Conservation (phyloP, 2,797 vertebrate genomes). For the Menidia menidia region DNA sequence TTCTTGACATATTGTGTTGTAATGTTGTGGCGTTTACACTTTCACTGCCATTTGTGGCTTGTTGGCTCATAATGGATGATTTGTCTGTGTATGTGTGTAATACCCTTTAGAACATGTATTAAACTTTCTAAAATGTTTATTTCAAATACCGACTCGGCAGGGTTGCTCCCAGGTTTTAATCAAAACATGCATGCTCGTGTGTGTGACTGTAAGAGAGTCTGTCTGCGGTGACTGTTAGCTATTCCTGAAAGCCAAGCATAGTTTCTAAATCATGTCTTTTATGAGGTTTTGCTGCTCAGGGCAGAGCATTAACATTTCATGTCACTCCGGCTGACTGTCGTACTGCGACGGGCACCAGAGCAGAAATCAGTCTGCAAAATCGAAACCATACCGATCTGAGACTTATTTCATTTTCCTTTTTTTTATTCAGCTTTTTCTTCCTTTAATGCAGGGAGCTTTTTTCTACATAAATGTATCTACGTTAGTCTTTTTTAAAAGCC, state of each 20-base stretch:
- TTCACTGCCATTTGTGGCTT: too few species aligned
- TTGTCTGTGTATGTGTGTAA: conserved; percentile 17
- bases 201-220: conserved; percentile 13
- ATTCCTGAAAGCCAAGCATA: conserved; percentile 64
- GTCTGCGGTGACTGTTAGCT: conserved; percentile 47
- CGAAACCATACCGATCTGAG: conserved; percentile 7
- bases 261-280: conserved; percentile 77
- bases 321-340: conserved; percentile 61
- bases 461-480: too few species aligned
- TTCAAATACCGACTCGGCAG: conserved; percentile 41
- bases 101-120: conserved; percentile 29
- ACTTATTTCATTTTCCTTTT: not conserved
- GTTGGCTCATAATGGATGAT: too few species aligned
- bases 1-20: too few species aligned
- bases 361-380: conserved; percentile 48
- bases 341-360: conserved; percentile 53
- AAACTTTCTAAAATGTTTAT: conserved; percentile 48
- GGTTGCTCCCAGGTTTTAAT: conserved; percentile 50
- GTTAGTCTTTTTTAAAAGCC: too few species aligned
- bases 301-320: conserved; percentile 81
- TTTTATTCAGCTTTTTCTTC: conserved; percentile 2
- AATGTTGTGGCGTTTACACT: too few species aligned
- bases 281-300: conserved; percentile 78
- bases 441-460: too few species aligned
- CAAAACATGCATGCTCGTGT: conserved; percentile 5